Percentiles rank a stretch among this genome's conserved stretches.
Conservation (phyloP, 2,113 vertebrate species). For the Zosterops japonicus region DNA sequence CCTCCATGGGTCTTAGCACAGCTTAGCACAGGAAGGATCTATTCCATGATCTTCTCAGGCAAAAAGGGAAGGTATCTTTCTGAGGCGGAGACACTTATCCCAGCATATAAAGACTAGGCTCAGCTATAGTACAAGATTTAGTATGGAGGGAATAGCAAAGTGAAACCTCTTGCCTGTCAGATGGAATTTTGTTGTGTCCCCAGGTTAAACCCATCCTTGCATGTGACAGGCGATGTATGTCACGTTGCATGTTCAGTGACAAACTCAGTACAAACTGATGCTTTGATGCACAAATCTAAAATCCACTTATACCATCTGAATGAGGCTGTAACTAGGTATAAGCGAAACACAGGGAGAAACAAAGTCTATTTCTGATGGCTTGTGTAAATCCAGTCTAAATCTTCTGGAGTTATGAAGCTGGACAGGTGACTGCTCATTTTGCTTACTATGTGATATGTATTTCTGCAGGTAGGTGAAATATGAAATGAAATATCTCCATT, state of each 20-base stretch:
- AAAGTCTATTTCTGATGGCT: background rate
- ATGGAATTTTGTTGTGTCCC: background rate
- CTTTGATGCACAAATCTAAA: background rate
- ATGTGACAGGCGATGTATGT: fast-evolving
- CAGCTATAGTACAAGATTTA: background rate
- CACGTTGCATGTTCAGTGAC: background rate
- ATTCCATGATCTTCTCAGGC: background rate
- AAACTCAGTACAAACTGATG: background rate
- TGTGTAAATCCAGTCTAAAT: background rate
- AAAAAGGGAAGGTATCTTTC: background rate
- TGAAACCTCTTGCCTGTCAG: background rate
- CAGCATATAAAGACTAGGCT: background rate
- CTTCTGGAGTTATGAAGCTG: background rate
- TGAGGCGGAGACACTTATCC: background rate
- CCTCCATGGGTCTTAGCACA: background rate
- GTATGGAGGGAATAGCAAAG: background rate
- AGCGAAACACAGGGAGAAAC: background rate
- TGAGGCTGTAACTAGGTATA: background rate
- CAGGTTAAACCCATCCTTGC: background rate
- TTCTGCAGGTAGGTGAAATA: background rate
- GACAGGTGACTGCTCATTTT: background rate
- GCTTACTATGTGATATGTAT: background rate
- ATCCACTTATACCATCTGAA: background rate
- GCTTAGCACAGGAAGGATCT: background rate
- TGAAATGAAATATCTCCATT: background rate